These are phyloP conservation scores for Xenopus petersii DNA, from an alignment of 2,797 vertebrate genomes.

Conservation along the genomic window DNA sequence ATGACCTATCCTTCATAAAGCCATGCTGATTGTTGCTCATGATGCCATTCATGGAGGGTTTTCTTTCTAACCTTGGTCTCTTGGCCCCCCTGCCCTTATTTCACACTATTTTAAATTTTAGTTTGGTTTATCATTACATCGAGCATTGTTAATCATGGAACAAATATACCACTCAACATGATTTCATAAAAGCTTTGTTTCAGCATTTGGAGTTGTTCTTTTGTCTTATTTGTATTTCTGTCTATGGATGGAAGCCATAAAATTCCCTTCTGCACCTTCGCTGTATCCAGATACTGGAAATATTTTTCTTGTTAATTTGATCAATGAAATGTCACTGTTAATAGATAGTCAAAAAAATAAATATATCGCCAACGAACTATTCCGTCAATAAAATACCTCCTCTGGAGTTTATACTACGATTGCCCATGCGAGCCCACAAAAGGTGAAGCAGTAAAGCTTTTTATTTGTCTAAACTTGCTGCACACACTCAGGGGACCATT, in stretches of 20 bases:
- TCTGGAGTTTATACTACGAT: conserved; percentile 26
- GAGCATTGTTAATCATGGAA: too few relatives aligned
- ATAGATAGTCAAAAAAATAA: conserved; percentile 37
- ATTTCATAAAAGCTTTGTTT: too few relatives aligned
- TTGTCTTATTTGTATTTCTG: background rate
- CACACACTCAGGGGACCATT: background rate
- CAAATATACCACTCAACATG: too few relatives aligned
- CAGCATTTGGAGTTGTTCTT: background rate
- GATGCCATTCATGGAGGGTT: too few relatives aligned
- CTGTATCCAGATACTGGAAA: conserved; percentile 15
- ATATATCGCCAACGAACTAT: background rate
- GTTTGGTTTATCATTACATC: too few relatives aligned
- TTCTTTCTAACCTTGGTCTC: too few relatives aligned
- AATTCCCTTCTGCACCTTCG: background rate
- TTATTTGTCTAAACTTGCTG: conserved; percentile 2
- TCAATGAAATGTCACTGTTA: conserved; percentile 40
- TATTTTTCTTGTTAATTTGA: conserved; percentile 39
- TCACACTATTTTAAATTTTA: too few relatives aligned
- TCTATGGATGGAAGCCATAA: background rate
- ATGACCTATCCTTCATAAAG: too few relatives aligned
- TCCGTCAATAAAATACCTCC: conserved; percentile 9
- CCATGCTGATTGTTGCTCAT: too few relatives aligned
- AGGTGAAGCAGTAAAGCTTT: conserved; percentile 31
- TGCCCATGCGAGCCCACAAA: background rate
- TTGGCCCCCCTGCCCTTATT: too few relatives aligned